Base-by-base conservation (phyloP, 2,797 vertebrate genomes). In the Acipenser transmontanus region DNA sequence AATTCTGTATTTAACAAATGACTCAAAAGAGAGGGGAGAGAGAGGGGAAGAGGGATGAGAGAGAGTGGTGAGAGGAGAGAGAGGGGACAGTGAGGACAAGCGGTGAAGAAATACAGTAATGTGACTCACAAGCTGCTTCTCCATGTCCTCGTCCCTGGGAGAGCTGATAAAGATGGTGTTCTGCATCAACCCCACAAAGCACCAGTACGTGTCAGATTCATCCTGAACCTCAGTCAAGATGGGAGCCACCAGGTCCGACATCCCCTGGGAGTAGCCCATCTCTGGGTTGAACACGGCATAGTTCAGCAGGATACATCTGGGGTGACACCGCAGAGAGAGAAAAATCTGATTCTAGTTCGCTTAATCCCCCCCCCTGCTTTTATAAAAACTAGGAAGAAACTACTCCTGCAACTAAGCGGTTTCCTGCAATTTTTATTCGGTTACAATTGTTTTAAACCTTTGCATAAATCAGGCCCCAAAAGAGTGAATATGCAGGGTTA, bases 141-240 rank as follows among this genome's bases (percentile, higher is more conserved):
- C 97, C 96, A 98, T 99, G 82, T 98, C 97, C 72, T 98, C 95
- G 0, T 99, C 97, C 9, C 95, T 87, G 0, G 97, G 97, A 0
- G 95, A 96, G 84, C 97, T 99, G 87, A 97, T 86, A 76, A 99
- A 99, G 85, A 98, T 97, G 0, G 97, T 99, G 83, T 98, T 97
- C 88, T 99, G 97, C 97, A 98, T 99, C 82, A 99, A 71, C 49
- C 97, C 97, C 8, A 99, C 97, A 9, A 99, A 99, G 84, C 97
- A 98, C 97, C 97, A 99, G 87, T 98, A 99, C 47, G 97, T 98
- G 84, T 99, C 96, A 0, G 97, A 95, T 78, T 99, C 96, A 14
- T 98, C 97, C 74, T 94, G 88, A 76, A 99, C 87, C 85, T 99
- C 96, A 0, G 95, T 90, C 80, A 99, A 91, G 74, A 99, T 85